Conservation (phyloP, 2,797 vertebrate genomes). For the Karalla daura region DNA sequence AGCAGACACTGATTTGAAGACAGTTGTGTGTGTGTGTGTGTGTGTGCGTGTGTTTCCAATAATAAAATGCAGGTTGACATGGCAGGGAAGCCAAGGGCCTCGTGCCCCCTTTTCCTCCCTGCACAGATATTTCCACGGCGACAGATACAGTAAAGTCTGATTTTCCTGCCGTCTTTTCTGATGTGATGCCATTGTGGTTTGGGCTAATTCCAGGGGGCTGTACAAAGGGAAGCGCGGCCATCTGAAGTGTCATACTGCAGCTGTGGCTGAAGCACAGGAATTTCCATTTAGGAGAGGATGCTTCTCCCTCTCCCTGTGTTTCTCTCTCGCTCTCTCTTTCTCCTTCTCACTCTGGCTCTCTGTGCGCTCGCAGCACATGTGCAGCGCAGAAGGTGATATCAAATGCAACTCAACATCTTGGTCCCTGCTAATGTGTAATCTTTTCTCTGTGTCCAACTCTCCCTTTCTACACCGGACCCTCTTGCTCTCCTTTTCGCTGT, state of each 20-base stretch:
- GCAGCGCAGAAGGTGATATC: conserved; percentile 92
- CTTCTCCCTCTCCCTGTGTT: conserved; percentile 43
- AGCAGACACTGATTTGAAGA: conserved; percentile 37
- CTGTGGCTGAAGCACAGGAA: conserved; percentile 87
- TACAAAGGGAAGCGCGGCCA: conserved; percentile 91
- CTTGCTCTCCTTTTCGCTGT: conserved; percentile 1
- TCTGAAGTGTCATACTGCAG: conserved; percentile 93
- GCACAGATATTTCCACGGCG: conserved; percentile 83
- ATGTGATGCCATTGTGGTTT: conserved; percentile 93
- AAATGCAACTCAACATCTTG: conserved; percentile 86
- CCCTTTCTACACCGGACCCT: not conserved
- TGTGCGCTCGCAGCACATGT: conserved; percentile 84
- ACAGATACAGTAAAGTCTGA: conserved; percentile 89
- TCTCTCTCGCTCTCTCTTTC: conserved; percentile 21
- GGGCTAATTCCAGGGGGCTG: conserved; percentile 91
- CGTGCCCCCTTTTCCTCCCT: conserved; percentile 57
- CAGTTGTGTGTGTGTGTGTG: conserved; percentile 13
- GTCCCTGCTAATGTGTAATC: conserved; percentile 48
- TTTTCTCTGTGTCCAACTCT: conserved; percentile 31
- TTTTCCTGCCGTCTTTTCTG: conserved; percentile 85
- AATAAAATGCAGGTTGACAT: conserved; percentile 66
- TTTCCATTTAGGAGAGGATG: conserved; percentile 86
- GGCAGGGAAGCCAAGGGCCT: conserved; percentile 64
- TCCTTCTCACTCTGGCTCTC: conserved; percentile 12
- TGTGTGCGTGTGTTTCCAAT: conserved; percentile 39